Evolutionary conservation across 2,888 invertebrate genomes (phyloP).

Genomic region (Papilio protenor): DNA sequence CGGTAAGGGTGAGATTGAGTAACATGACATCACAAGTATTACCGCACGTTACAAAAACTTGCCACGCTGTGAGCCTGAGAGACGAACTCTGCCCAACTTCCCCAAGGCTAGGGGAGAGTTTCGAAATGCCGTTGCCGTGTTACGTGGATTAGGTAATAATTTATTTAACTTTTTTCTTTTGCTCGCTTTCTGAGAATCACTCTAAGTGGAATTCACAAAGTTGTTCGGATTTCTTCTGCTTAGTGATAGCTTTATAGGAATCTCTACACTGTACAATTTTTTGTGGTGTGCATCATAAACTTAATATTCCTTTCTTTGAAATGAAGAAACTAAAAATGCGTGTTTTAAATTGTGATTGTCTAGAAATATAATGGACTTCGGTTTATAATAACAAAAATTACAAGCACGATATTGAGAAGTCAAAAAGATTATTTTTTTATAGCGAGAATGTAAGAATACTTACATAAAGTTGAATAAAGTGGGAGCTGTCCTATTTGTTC

Average conservation of each 20-base stretch:
- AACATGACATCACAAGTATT: constrained; percentile 59
- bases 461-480: neutral
- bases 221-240: constrained; percentile 4
- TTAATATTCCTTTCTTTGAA: neutral
- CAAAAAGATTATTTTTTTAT: too few species aligned
- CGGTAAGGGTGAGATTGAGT: constrained; percentile 50
- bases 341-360: neutral
- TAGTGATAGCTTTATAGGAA: constrained; percentile 15
- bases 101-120: constrained; percentile 55
- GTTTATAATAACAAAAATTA: too few species aligned
- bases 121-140: constrained; percentile 62
- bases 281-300: neutral
- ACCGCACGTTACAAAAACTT: constrained; percentile 67
- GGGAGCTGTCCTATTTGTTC: neutral
- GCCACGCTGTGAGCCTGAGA: constrained; percentile 58
- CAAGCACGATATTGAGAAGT: too few species aligned
- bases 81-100: constrained; percentile 55
- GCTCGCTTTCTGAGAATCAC: constrained; percentile 49
- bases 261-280: neutral
- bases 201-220: constrained; percentile 43
- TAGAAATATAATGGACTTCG: neutral
- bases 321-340: neutral
- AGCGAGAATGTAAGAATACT: neutral
- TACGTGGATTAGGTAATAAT: constrained; percentile 72
- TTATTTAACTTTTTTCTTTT: constrained; percentile 58